Evolutionary conservation across 2,888 invertebrate genomes (phyloP).

Genomic region (Saturnia pavonia): DNA sequence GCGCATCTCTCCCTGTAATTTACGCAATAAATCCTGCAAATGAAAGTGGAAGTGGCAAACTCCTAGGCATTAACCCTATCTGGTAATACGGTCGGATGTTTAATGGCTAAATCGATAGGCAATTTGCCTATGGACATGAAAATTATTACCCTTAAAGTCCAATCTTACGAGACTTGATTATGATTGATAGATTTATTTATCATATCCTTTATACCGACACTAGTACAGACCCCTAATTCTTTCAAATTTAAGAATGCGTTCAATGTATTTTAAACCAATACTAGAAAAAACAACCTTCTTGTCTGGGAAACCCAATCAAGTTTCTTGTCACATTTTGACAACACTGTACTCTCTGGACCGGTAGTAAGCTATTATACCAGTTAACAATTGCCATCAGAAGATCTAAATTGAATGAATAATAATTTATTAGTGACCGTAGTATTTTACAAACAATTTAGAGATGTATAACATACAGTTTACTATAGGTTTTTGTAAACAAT

Average conservation of each 20-base stretch:
- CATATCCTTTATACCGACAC: background rate
- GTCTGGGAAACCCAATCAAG: no score
- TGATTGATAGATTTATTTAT: constrained; percentile 5
- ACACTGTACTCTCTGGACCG: no score
- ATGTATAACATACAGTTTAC: no score
- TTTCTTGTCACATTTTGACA: no score
- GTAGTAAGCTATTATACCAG: no score
- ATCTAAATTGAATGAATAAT: no score
- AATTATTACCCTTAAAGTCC: background rate
- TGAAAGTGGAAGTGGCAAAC: constrained; percentile 21
- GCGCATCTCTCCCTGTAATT: constrained; percentile 19
- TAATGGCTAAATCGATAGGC: constrained; percentile 14
- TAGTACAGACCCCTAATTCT: background rate
- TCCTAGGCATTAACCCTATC: constrained; percentile 8
- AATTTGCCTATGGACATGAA: constrained; percentile 13
- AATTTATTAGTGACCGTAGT: no score
- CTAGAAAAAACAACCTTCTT: no score
- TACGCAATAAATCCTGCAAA: constrained; percentile 18
- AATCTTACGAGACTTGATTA: background rate
- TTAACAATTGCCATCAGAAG: no score
- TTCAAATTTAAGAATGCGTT: background rate
- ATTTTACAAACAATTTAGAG: no score
- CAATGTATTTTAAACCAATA: no score
- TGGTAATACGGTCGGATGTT: constrained; percentile 1
- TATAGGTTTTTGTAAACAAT: no score